A percentile compares a stretch with the other conserved stretches of the same genome.
Conservation (phyloP, 2,797 vertebrate genomes). For the Odontamblyopus rebecca region DNA sequence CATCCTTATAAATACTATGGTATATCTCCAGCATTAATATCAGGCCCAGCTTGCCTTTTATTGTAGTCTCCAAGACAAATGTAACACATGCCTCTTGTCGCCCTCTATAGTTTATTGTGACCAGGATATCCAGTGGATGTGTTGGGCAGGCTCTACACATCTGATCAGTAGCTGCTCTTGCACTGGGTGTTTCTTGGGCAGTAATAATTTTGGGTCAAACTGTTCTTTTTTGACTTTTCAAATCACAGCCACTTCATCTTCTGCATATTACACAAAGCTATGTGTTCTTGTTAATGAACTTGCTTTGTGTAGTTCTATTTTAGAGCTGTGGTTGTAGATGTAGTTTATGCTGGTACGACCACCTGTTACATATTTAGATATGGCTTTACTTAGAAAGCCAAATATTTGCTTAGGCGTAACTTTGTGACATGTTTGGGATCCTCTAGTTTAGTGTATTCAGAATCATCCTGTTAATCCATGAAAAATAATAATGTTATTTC, state of each 20-base stretch:
- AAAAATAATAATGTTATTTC: not conserved
- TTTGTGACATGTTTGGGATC: not conserved
- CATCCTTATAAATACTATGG: no score
- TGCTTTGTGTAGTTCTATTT: no score
- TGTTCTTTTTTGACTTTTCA: not conserved
- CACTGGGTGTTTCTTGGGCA: constrained; percentile 2
- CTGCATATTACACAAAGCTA: no score
- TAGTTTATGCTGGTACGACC: no score
- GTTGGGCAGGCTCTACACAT: not conserved
- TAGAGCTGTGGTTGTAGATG: no score
- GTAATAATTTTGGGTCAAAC: constrained; percentile 18
- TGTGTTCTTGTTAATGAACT: no score
- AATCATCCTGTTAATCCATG: not conserved
- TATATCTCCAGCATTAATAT: no score
- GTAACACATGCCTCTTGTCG: not conserved
- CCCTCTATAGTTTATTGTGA: not conserved
- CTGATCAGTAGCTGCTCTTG: not conserved
- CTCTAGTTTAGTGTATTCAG: not conserved
- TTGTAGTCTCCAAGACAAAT: not conserved
- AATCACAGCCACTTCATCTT: constrained; percentile 1
- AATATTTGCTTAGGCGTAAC: no score
- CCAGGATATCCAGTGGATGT: not conserved
- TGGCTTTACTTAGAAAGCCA: no score
- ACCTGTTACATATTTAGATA: no score
- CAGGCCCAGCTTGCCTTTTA: no score